A percentile compares a stretch with the other conserved stretches of the same genome.
phyloP scores from a whole-genome alignment of 2,888 invertebrate genomes.

The Crematogaster levior region DNA sequence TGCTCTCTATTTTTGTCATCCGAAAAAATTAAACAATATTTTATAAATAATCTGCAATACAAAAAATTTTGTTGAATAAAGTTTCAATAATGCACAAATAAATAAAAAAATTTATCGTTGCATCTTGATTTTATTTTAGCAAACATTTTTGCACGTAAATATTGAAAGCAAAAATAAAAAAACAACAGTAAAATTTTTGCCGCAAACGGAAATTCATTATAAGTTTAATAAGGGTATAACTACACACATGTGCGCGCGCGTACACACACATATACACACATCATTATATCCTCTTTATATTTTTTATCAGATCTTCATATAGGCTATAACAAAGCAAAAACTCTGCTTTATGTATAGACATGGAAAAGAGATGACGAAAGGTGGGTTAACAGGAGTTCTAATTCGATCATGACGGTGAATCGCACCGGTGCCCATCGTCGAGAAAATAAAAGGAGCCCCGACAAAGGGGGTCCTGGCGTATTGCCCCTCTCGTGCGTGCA shows the following conservation, averaged over 20 bases:
- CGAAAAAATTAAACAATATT: not conserved
- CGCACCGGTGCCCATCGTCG: conserved; percentile 32
- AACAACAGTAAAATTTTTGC: not conserved
- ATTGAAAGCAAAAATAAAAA: not conserved
- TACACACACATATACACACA: not conserved
- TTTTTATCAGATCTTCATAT: conserved; percentile 2
- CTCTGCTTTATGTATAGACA: conserved; percentile 33
- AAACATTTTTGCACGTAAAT: not conserved
- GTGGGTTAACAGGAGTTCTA: conserved; percentile 47
- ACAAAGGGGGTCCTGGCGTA: conserved; percentile 45
- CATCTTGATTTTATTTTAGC: not conserved
- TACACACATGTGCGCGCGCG: no score
- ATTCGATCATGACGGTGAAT: conserved; percentile 45
- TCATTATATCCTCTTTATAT: not conserved
- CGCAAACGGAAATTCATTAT: not conserved
- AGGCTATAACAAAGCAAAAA: conserved; percentile 11
- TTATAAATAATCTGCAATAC: not conserved
- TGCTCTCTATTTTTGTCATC: not conserved
- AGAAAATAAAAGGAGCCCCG: conserved; percentile 49
- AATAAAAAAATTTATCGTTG: not conserved
- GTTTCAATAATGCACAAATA: not conserved
- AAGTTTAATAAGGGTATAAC: conserved; percentile 11
- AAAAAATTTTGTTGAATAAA: not conserved
- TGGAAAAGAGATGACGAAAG: conserved; percentile 30
- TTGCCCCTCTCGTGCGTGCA: conserved; percentile 39